Conservation (phyloP, 2,888 invertebrate genomes). For the Lasioglossum morio region DNA sequence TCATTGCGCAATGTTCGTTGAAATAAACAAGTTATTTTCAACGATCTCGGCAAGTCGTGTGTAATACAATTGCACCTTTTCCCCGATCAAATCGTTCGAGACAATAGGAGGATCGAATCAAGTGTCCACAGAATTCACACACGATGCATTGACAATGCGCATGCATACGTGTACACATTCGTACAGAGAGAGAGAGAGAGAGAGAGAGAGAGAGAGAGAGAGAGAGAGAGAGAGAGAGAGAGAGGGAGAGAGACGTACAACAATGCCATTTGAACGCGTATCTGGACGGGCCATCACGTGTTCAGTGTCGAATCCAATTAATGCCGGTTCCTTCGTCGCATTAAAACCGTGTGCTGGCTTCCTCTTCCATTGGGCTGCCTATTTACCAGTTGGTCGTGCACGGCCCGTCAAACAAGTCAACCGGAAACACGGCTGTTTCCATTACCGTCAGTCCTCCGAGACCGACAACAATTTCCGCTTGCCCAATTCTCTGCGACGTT, state of each 20-base stretch:
- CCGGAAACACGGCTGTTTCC: slow-evolving; percentile 26
- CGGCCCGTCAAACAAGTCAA: slow-evolving; percentile 28
- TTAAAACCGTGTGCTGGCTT: slow-evolving; percentile 76
- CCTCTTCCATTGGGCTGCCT: slow-evolving; percentile 65
- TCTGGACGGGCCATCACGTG: slow-evolving; percentile 4
- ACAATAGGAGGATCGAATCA: slow-evolving; percentile 3
- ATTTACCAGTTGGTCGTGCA: slow-evolving; percentile 50
- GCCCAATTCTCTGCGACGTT: neutral
- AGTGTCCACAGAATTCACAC: neutral
- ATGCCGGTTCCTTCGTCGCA: slow-evolving; percentile 67
- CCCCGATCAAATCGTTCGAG: neutral
- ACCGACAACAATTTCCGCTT: slow-evolving; percentile 4
- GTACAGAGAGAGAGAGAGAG: too few relatives aligned
- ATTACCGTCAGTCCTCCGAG: neutral
- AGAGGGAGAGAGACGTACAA: neutral
- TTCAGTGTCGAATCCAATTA: slow-evolving; percentile 74
- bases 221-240: too few relatives aligned
- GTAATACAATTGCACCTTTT: neutral
- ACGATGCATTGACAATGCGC: neutral
- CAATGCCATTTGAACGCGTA: neutral
- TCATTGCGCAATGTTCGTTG: neutral
- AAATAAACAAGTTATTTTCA: neutral
- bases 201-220: too few relatives aligned
- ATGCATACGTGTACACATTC: too few relatives aligned
- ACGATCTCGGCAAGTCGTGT: too few relatives aligned